Conservation (phyloP, 2,888 invertebrate species). For the Conistra vaccinii region DNA sequence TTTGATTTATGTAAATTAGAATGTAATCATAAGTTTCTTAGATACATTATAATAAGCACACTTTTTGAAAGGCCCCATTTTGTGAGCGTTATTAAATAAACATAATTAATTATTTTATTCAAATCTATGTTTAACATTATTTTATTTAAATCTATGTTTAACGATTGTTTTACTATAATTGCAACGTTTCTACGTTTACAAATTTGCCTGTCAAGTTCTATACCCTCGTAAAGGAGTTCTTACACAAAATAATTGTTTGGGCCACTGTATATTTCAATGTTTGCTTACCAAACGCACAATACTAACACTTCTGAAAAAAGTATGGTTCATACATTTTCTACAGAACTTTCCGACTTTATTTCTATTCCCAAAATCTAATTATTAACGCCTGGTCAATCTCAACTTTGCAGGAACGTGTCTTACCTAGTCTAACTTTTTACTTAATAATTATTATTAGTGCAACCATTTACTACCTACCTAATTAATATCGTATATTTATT, state of each 20-base stretch:
- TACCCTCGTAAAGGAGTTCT: not conserved
- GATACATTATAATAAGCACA: slow-evolving; percentile 48
- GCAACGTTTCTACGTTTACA: not conserved
- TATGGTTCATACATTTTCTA: not conserved
- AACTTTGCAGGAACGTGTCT: slow-evolving; percentile 39
- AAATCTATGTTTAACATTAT: not conserved
- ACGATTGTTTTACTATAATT: not conserved
- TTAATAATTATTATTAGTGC: not conserved
- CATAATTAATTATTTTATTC: slow-evolving; percentile 6
- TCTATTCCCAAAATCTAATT: slow-evolving; percentile 1
- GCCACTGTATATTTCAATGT: slow-evolving; percentile 17
- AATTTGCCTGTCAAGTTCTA: not conserved
- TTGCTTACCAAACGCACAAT: slow-evolving; percentile 25
- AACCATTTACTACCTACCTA: not conserved
- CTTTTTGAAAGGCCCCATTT: slow-evolving; percentile 60
- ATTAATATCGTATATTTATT: not conserved
- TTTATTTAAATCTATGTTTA: not conserved
- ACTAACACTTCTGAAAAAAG: slow-evolving; percentile 55
- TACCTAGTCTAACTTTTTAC: slow-evolving; percentile 32
- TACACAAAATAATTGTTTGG: slow-evolving; percentile 14
- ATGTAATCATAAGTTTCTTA: slow-evolving; percentile 58
- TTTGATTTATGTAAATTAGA: slow-evolving; percentile 62
- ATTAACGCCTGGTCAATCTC: slow-evolving; percentile 12
- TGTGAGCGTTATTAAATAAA: slow-evolving; percentile 25
- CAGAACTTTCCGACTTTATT: not conserved